Conservation (phyloP, 2,888 invertebrate species). For the Netelia virgata region DNA sequence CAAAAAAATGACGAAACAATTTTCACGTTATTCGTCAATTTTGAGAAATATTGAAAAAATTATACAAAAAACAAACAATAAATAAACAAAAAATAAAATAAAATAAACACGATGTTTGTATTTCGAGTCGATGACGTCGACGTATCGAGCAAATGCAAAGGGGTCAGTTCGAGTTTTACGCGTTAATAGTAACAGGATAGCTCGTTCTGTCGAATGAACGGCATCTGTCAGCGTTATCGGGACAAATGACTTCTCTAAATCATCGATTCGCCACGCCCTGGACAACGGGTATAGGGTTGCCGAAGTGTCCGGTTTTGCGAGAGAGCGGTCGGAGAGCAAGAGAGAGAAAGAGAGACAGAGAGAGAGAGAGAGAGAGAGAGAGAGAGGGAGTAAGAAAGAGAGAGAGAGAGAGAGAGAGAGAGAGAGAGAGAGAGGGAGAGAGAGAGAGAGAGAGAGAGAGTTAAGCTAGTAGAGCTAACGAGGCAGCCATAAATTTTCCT, state of each 20-base stretch:
- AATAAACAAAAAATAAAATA: neutral
- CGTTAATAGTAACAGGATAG: slow-evolving; percentile 54
- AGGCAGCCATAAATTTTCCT: slow-evolving; percentile 80
- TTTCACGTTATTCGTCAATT: no score
- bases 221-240: slow-evolving; percentile 83
- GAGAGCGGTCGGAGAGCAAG: neutral
- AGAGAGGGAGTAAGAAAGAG: no score
- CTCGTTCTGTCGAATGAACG: slow-evolving; percentile 65
- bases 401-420: neutral
- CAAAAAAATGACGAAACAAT: no score
- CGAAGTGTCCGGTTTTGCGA: slow-evolving; percentile 78
- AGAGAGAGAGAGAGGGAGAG: slow-evolving; percentile 51
- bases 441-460: slow-evolving; percentile 49
- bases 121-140: neutral
- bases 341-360: neutral
- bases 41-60: neutral
- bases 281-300: slow-evolving; percentile 82
- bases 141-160: neutral
- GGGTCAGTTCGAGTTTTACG: neutral
- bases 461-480: slow-evolving; percentile 76
- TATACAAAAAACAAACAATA: no score
- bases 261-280: slow-evolving; percentile 83
- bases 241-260: slow-evolving; percentile 83
- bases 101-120: neutral
- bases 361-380: neutral